Conservation (phyloP, 2,797 vertebrate species). For the Pantherophis vulpinus region DNA sequence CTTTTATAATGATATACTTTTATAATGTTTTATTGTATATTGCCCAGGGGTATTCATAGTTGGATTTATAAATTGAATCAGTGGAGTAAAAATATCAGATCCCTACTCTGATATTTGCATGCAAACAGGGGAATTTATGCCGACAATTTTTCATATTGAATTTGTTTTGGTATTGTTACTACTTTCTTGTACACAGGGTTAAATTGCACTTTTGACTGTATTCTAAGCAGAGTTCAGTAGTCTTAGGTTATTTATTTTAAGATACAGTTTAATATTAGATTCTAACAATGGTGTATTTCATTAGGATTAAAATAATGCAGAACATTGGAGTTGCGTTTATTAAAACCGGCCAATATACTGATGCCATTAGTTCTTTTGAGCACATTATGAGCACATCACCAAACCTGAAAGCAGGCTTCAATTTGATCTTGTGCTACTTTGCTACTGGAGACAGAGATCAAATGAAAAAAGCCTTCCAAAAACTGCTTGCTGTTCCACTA, state of each 20-base stretch:
- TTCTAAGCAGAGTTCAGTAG: background rate
- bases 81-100: background rate
- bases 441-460: conserved; percentile 87
- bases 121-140: background rate
- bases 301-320: conserved; percentile 96
- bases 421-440: conserved; percentile 92
- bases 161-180: background rate
- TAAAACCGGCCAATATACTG: conserved; percentile 88
- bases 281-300: conserved; percentile 34
- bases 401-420: conserved; percentile 89
- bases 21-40: background rate
- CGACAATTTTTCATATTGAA: background rate
- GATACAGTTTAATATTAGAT: background rate
- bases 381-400: conserved; percentile 93
- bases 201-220: background rate
- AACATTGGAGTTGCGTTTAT: conserved; percentile 93
- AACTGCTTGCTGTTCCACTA: conserved; percentile 87
- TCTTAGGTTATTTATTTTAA: background rate
- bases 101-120: background rate
- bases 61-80: background rate
- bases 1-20: background rate
- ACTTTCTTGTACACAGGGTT: background rate
- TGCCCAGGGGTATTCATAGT: background rate
- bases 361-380: conserved; percentile 91
- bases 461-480: conserved; percentile 97